phyloP scores from a whole-genome alignment of 2,888 invertebrate species.

The Limnephilus rhombicus region DNA sequence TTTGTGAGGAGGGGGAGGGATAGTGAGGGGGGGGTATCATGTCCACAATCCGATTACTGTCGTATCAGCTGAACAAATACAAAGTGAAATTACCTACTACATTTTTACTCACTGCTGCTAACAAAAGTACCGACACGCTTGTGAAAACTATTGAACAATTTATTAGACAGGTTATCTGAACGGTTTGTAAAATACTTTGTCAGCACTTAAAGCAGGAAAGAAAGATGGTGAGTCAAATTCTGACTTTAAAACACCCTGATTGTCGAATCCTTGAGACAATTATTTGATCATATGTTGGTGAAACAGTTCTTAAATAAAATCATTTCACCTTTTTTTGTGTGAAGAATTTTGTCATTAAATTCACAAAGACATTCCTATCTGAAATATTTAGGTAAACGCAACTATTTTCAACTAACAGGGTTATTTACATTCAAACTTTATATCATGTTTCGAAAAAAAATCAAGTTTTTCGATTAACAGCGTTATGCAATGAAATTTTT shows the following conservation, averaged over 20 bases:
- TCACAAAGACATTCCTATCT: too few relatives aligned
- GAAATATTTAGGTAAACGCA: too few relatives aligned
- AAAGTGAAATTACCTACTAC: slow-evolving; percentile 2
- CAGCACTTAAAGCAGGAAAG: not conserved
- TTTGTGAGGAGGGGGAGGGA: not conserved
- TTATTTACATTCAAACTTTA: too few relatives aligned
- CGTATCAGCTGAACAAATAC: slow-evolving; percentile 48
- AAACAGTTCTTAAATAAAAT: too few relatives aligned
- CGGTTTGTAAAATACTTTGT: not conserved
- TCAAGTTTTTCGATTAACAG: too few relatives aligned
- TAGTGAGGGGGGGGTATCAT: slow-evolving; percentile 16
- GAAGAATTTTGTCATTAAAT: too few relatives aligned
- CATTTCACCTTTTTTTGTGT: too few relatives aligned
- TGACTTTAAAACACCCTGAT: not conserved
- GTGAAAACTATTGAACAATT: not conserved
- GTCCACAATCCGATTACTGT: slow-evolving; percentile 45
- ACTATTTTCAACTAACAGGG: too few relatives aligned
- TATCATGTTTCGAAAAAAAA: too few relatives aligned
- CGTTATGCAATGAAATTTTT: too few relatives aligned
- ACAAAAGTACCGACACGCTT: not conserved
- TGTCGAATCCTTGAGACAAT: not conserved
- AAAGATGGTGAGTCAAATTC: not conserved
- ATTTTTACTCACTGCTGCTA: slow-evolving; percentile 8
- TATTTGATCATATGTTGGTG: not conserved
- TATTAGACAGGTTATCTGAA: not conserved